Base-by-base conservation (phyloP, 2,888 invertebrate genomes). In the Cataglyphis livida region DNA sequence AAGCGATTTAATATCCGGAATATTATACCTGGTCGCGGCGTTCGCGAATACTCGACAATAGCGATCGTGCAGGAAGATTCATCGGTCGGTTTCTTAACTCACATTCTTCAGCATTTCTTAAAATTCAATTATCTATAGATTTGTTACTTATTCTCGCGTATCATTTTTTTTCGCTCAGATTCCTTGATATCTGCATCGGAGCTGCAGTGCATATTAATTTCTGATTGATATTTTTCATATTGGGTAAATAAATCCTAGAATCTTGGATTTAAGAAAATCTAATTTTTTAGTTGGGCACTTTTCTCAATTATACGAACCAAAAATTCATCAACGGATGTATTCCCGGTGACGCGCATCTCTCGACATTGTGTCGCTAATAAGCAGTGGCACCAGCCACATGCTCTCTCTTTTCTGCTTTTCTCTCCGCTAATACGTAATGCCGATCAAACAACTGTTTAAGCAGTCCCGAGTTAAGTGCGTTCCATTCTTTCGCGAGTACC, bases 1-100 rank as follows among this genome's bases (percentile, higher is more conserved):
- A 94, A 94, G 93, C 94, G 94, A 94, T 94, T 94, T 94, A 93
- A 94, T 94, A 94, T 94, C 94, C 91, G 90, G 92, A 93, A 93
- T 93, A 92, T 93, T 94, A 93, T 93, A 93, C 92, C 92, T 91
- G 87, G 86, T 54, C 61, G 61, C 75, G 32, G 70, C 28, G 12
- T 32, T 65, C 28, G 41, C 61, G 75, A n/a, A 62, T 65, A 75
- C 51, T 57, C 78, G 71, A 73, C 79, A 78, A 81, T 83, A 84
- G 84, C 70, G 85, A 83, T 81, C 84, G 73, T 35, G 54, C 41
- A 25, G 70, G 38, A 57, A 65, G 83, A 82, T 66, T 10, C 62
- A n/a, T 28, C 25, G 78, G 1, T 35, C 12, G 10, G 12, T 78
- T 78, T 78, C 59, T 78, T 78, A 78, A 4, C 21, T 70, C 57